A percentile compares a stretch with the other conserved stretches of the same genome.
Conservation (phyloP, 2,797 vertebrate genomes). For the Cuniculus paca region DNA sequence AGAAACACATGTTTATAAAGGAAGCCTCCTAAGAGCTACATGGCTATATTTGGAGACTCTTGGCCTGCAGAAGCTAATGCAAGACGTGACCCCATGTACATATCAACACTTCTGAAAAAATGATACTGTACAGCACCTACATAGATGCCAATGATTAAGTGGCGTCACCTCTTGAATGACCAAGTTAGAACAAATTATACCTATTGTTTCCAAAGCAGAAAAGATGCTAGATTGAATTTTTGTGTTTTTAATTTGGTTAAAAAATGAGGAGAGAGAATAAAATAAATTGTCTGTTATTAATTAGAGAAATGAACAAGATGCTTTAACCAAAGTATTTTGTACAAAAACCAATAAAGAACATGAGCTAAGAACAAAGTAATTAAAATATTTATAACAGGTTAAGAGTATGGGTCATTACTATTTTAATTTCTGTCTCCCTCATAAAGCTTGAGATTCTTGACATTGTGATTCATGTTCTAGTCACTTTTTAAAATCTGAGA, state of each 20-base stretch:
- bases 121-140: conserved; percentile 66
- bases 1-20: not conserved
- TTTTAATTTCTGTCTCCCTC: not conserved
- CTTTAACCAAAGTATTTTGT: conserved; percentile 78
- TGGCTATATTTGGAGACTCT: conserved; percentile 10
- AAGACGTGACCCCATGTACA: conserved; percentile 56
- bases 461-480: not conserved
- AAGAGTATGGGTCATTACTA: conserved; percentile 47
- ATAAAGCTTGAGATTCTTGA: not conserved
- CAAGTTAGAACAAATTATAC: conserved; percentile 68
- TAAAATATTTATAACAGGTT: conserved; percentile 77
- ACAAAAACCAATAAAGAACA: conserved; percentile 77
- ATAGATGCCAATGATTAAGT: conserved; percentile 77
- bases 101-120: conserved; percentile 75
- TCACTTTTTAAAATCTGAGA: not conserved
- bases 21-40: not conserved
- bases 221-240: conserved; percentile 64
- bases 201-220: conserved; percentile 19
- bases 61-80: conserved; percentile 50
- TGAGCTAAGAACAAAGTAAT: conserved; percentile 81
- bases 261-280: conserved; percentile 50
- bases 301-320: conserved; percentile 71
- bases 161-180: conserved; percentile 63
- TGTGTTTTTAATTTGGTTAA: conserved; percentile 52
- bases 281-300: conserved; percentile 78